A percentile compares a stretch with the other conserved stretches of the same genome.
These are phyloP conservation scores for Corythaeola cristata DNA, from an alignment of 2,113 vertebrate genomes.

Conservation along the genomic window DNA sequence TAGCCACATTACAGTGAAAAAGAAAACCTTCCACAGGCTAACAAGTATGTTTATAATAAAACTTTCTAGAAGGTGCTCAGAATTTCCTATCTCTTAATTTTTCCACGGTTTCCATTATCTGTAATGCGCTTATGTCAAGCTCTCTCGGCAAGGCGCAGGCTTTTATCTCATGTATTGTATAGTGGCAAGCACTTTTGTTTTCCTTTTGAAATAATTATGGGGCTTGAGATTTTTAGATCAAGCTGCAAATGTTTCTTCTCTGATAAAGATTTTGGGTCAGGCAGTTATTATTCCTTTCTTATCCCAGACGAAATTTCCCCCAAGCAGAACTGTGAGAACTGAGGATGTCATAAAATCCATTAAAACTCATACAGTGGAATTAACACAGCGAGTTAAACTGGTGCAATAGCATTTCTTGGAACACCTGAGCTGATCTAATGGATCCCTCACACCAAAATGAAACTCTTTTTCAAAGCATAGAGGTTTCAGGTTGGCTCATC, in stretches of 20 bases:
- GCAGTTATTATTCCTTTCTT: not conserved
- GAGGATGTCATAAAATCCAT: not conserved
- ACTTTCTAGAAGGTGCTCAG: not conserved
- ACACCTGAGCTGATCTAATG: not conserved
- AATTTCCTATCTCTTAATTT: not conserved
- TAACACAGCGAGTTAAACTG: not conserved
- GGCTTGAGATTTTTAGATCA: slow-evolving; percentile 22
- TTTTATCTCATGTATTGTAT: not conserved
- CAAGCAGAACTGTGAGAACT: not conserved
- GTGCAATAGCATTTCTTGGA: not conserved
- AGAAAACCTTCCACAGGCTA: not conserved
- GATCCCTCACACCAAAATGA: not conserved
- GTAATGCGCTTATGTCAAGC: not conserved
- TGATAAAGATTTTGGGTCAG: slow-evolving; percentile 31
- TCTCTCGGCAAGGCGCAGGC: not conserved
- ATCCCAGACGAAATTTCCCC: not conserved
- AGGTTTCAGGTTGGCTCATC: not conserved
- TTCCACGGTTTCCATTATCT: not conserved
- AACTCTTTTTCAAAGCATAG: not conserved
- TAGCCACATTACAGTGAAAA: not conserved
- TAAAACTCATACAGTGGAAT: not conserved
- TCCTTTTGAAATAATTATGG: not conserved
- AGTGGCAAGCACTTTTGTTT: not conserved
- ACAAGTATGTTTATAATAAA: not conserved
- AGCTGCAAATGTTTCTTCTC: not conserved